Evolutionary conservation across 92 coral and sea anemone genomes (phyloP), one percentile per base, ranked within the genome.

Genomic region (Micromussa lordhowensis): DNA sequence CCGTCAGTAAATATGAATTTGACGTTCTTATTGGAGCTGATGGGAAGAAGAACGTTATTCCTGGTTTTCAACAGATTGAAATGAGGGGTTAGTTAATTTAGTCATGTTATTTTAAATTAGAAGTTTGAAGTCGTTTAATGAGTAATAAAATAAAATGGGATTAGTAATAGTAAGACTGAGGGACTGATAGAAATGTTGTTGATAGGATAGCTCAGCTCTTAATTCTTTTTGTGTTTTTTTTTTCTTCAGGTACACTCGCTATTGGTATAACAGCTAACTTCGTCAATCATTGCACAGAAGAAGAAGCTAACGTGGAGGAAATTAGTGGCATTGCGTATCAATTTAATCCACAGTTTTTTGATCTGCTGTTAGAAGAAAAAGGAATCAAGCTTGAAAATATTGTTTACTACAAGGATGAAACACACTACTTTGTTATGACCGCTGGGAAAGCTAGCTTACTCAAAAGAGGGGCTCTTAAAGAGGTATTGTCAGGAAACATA

Each of bases 351-450:
- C 91, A 85, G 86, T 97, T 95, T 91, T 97, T 97, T 59, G 98
- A 97, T 68, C 82, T 90, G 11, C 93, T 97, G 29, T 69, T 59
- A 35, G 86, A 90, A 36, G 79, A 92, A 79, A 95, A 91, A 73
- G 96, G 96, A 54, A 95, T 97, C 75, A 91, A 93, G 36, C 91
- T 97, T 63, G 99, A 97, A 34, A 97, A 97, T 91, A 96, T 97
- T 69, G 99, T 97, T 21, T 97, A 97, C 78, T 97, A 97, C 94
- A 97, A 97, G 87, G 98, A 96, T 72, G 99, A 97, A 84, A 97
- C 99, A 0, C 99, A 97, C 75, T 97, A 97, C 76, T 97, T 97
- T 78, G 99, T 97, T 34, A 97, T 97, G 99, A 97, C 99, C 6
- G 98, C 99, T 5, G 92, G 92, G 68, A 97, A 97, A 82, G 90